A percentile compares a stretch with the other conserved stretches of the same genome.
Conservation (phyloP, 2,888 invertebrate species). For the Volucella inflata region DNA sequence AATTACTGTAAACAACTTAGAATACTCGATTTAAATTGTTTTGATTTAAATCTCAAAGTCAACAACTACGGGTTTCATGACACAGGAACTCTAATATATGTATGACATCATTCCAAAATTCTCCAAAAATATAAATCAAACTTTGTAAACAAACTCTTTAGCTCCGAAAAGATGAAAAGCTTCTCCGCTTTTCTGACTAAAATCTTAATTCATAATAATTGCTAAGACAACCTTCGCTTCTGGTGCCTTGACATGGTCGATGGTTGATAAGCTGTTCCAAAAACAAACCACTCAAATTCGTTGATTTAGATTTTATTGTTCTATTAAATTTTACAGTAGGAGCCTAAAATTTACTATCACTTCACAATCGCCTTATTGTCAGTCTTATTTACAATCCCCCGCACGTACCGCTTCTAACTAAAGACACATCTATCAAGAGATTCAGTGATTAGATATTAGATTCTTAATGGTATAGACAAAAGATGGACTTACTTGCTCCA, state of each 20-base stretch:
- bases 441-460: background rate
- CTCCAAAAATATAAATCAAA: no score
- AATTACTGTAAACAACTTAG: no score
- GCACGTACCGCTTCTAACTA: conserved; percentile 68
- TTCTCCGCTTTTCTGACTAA: background rate
- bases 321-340: background rate
- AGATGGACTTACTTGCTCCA: conserved; percentile 79
- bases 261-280: conserved; percentile 14
- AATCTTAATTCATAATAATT: conserved; percentile 8
- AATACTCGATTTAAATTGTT: no score
- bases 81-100: no score
- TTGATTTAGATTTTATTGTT: conserved; percentile 26
- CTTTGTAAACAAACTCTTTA: background rate
- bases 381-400: conserved; percentile 31
- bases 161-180: background rate
- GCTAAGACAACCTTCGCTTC: conserved; percentile 24
- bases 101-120: no score
- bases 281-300: conserved; percentile 9
- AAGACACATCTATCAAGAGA: conserved; percentile 53
- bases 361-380: background rate
- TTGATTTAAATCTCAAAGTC: no score
- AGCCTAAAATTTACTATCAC: background rate
- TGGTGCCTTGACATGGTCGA: background rate
- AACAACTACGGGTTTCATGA: no score
- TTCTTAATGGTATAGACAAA: background rate